Evolutionary conservation across 2,113 vertebrate species (phyloP).

Genomic region (Scopus umbretta): DNA sequence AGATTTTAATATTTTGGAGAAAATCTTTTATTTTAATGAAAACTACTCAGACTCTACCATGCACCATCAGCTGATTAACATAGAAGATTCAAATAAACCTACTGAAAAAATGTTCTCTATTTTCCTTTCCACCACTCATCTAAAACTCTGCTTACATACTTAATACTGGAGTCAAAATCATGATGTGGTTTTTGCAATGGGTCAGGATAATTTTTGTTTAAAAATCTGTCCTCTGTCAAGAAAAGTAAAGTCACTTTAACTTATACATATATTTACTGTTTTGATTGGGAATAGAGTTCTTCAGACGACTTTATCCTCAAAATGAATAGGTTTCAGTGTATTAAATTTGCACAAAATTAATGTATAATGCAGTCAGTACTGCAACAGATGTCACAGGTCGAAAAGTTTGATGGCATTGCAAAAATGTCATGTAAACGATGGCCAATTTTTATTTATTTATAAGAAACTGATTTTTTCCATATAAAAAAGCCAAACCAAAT

Average conservation of each 20-base stretch:
- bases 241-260: not conserved
- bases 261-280: not conserved
- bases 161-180: not conserved
- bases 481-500: not conserved
- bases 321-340: not conserved
- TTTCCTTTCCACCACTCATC: not conserved
- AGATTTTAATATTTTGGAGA: not conserved
- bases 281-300: not conserved
- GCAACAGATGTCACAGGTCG: not conserved
- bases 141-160: not conserved
- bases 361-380: not conserved
- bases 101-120: not conserved
- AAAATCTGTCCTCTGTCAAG: not conserved
- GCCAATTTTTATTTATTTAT: not conserved
- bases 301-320: not conserved
- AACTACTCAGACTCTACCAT: not conserved
- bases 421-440: not conserved
- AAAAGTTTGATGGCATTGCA: not conserved
- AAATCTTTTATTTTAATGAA: not conserved
- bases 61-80: not conserved
- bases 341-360: not conserved
- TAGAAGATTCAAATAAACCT: not conserved
- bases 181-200: not conserved
- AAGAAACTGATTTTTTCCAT: not conserved
- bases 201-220: not conserved